These are phyloP conservation scores for Oenanthe melanoleuca DNA, from an alignment of 2,113 vertebrate species.

Conservation along the genomic window DNA sequence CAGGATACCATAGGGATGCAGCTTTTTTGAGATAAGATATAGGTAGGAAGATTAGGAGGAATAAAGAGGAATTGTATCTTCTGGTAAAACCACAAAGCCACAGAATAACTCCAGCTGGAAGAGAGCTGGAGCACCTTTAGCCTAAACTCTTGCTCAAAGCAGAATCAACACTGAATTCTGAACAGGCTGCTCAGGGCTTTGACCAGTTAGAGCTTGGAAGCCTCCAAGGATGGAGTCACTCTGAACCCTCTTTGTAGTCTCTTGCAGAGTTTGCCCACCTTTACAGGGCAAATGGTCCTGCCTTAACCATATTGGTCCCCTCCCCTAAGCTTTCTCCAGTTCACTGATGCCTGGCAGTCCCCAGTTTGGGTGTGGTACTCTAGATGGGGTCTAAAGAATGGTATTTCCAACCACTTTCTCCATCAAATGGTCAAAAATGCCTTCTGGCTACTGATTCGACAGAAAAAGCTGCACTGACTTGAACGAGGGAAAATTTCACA, in stretches of 20 bases:
- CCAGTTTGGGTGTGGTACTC: neutral
- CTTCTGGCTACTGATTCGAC: neutral
- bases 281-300: neutral
- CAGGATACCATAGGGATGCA: neutral
- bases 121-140: neutral
- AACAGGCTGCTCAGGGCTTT: neutral
- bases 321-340: neutral
- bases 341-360: neutral
- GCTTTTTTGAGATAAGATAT: neutral
- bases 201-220: neutral
- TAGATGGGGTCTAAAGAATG: neutral
- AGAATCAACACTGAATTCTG: neutral
- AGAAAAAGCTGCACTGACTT: neutral
- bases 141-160: neutral
- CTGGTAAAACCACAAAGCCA: neutral
- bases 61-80: neutral
- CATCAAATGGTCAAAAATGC: neutral
- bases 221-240: neutral
- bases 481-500: accelerated
- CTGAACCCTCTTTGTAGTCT: neutral
- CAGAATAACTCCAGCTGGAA: neutral
- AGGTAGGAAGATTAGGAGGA: neutral
- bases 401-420: neutral
- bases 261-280: neutral
- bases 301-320: accelerated